Percentiles rank a stretch among this genome's conserved stretches.
Conservation (phyloP, 2,888 invertebrate genomes). For the Tanaodytes sp. region DNA sequence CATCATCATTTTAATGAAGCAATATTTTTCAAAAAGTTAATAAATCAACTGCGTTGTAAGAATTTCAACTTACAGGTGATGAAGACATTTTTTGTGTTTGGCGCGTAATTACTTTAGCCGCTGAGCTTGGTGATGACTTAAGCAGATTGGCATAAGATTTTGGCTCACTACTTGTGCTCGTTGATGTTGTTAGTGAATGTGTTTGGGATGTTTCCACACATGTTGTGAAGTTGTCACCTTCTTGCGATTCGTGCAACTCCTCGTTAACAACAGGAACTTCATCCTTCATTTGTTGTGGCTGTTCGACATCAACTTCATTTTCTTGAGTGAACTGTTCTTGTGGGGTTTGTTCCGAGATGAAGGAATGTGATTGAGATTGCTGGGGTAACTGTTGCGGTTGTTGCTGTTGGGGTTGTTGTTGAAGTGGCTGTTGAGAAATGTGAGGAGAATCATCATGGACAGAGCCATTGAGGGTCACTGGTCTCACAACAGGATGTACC, state of each 20-base stretch:
- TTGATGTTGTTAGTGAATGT: constrained; percentile 71
- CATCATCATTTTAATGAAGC: too few relatives aligned
- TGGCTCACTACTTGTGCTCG: constrained; percentile 75
- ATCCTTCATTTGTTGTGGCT: constrained; percentile 58
- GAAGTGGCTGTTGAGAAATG: constrained; percentile 65
- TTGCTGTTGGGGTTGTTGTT: constrained; percentile 61
- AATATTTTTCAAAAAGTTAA: too few relatives aligned
- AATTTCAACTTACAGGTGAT: constrained; percentile 73
- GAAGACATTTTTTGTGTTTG: constrained; percentile 71
- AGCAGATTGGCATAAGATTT: constrained; percentile 92
- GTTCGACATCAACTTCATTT: constrained; percentile 62
- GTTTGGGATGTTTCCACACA: constrained; percentile 70
- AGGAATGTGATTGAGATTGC: constrained; percentile 61
- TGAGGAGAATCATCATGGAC: constrained; percentile 69
- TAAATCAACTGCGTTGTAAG: too few relatives aligned
- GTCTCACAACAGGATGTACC: constrained; percentile 68
- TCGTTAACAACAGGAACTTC: constrained; percentile 67
- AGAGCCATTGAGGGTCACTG: constrained; percentile 69
- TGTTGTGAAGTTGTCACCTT: constrained; percentile 63
- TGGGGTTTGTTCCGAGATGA: constrained; percentile 61
- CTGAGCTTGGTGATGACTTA: constrained; percentile 75
- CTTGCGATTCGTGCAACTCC: constrained; percentile 67
- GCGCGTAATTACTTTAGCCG: constrained; percentile 62
- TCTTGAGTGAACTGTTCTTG: constrained; percentile 69
- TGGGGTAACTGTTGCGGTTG: constrained; percentile 51